Conservation (phyloP, 2,113 vertebrate genomes). For the Gymnobelideus leadbeateri region DNA sequence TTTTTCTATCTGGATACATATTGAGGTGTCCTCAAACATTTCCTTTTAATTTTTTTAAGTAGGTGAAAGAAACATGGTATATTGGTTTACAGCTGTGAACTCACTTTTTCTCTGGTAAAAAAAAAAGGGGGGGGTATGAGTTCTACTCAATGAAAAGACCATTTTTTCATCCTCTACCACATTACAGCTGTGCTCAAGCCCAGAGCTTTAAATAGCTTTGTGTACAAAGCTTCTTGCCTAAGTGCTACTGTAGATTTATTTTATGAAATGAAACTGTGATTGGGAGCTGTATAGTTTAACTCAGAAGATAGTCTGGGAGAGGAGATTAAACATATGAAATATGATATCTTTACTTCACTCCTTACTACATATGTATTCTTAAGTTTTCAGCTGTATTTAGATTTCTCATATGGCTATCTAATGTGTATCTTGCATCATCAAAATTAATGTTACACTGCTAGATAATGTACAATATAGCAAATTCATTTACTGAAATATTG, state of each 20-base stretch:
- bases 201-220: slow-evolving; percentile 19
- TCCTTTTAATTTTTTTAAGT: not conserved
- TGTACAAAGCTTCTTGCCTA: slow-evolving; percentile 46
- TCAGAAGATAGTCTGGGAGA: not conserved
- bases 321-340: not conserved
- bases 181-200: not conserved
- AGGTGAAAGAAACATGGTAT: not conserved
- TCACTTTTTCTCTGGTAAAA: not conserved
- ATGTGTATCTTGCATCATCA: slow-evolving; percentile 45
- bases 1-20: not conserved
- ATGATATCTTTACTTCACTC: not conserved
- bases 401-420: slow-evolving; percentile 17
- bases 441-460: not conserved
- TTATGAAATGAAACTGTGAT: slow-evolving; percentile 2
- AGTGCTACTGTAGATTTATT: slow-evolving; percentile 24
- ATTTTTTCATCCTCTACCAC: slow-evolving; percentile 11
- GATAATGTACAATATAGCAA: not conserved
- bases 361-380: slow-evolving; percentile 27
- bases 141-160: slow-evolving; percentile 16
- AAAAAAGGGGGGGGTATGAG: not conserved
- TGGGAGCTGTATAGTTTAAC: not conserved
- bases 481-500: not conserved
- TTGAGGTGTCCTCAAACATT: not conserved
- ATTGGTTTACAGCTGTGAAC: not conserved
- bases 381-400: not conserved